Base-by-base conservation (phyloP, 2,888 invertebrate species). In the Eledona agricola region DNA sequence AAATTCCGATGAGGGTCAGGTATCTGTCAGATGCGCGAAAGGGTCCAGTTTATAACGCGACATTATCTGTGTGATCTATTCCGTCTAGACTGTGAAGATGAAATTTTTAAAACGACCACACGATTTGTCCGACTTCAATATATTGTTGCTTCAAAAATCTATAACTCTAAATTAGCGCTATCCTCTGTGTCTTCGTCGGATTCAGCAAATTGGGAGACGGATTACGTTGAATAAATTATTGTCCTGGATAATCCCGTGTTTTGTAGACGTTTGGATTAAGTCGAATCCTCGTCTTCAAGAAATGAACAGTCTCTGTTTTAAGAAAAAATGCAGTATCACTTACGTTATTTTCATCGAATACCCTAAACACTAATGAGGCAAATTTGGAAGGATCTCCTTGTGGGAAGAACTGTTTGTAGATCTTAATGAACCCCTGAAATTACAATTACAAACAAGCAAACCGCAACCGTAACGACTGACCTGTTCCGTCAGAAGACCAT, bases 301-400 rank as follows among this genome's bases (percentile, higher is more conserved):
- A 22, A 22, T 3, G 7, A 22, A 6, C 7, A 3, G 7, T n/a
- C 3, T n/a, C 9, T 3, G 3, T 7, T 7, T 9, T 22, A 22
- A 7, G 25, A 4, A 22, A 15, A 23, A 29, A 29, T 32, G 13
- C 16, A 12, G 17, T 13, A 56, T 65, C n/a, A 85, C 91, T 90
- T 80, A 97, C 97, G 79, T 95, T 95, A 78, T 98, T 97, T 81
- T 96, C 95, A 77, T 98, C 97, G 79, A 98, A 98, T 42, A 98
- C 98, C 73, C 96, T 89, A 83, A 98, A 98, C 55, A 98, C 97
- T 72, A 97, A 84, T 42, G 94, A 92, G 35, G 98, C 97, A 76
- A 98, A 99, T 81, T 97, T 98, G 73, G 95, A 94, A 26, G 98
- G 97, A 80, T 99, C 97, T 63, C 98, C 98, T 84, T 97, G 94